Conservation (phyloP, 2,888 invertebrate genomes). For the Ichneumon xanthorius region DNA sequence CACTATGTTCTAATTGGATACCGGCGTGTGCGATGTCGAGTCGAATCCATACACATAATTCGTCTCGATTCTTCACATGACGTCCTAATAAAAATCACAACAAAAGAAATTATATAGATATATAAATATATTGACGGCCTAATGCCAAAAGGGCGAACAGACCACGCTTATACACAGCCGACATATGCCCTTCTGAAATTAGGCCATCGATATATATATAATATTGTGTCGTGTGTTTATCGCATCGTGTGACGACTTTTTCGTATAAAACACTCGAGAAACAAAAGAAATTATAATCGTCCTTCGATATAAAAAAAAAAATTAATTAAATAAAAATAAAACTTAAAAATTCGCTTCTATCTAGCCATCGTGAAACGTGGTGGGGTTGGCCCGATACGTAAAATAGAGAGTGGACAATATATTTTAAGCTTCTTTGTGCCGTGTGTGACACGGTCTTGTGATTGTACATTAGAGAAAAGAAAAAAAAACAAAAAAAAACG, state of each 20-base stretch:
- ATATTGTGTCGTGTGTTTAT: constrained; percentile 32
- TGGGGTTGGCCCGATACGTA: constrained; percentile 62
- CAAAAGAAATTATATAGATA: constrained; percentile 12
- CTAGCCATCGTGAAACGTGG: constrained; percentile 65
- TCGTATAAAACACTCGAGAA: constrained; percentile 27
- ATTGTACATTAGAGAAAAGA: constrained; percentile 57
- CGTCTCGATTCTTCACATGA: constrained; percentile 27
- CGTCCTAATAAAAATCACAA: constrained; percentile 19
- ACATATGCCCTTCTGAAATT: too few relatives aligned
- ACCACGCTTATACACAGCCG: not conserved
- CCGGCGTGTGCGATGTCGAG: constrained; percentile 13
- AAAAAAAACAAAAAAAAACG: constrained; percentile 15
- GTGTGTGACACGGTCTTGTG: constrained; percentile 59
- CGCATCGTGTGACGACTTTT: constrained; percentile 36
- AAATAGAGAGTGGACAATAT: constrained; percentile 48
- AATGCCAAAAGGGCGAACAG: not conserved
- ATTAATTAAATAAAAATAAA: constrained; percentile 2
- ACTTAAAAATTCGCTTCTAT: constrained; percentile 56
- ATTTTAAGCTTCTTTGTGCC: constrained; percentile 57
- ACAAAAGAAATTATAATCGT: constrained; percentile 8
- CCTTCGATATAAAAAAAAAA: constrained; percentile 14
- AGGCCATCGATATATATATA: constrained; percentile 16
- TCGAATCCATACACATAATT: not conserved
- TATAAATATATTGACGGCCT: not conserved
- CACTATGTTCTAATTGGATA: constrained; percentile 41